Conservation (phyloP, 1,140 invertebrate species). For the Drosophila murphyi region DNA sequence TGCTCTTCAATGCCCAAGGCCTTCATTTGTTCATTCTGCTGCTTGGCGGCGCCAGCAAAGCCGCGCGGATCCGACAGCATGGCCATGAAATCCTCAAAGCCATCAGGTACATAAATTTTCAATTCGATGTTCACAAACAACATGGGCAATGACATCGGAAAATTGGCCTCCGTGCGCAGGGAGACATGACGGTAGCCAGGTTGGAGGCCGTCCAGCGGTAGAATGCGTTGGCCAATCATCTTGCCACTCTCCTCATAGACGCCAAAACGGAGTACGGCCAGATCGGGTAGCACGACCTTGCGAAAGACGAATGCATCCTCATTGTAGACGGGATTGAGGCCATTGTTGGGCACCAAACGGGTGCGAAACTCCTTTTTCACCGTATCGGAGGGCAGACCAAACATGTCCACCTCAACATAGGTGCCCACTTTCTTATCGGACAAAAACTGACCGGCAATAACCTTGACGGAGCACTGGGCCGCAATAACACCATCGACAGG, state of each 20-base stretch:
- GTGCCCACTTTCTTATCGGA: conserved; percentile 99
- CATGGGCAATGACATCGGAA: conserved; percentile 99
- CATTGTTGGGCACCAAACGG: conserved; percentile 97
- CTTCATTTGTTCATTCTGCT: conserved; percentile 95
- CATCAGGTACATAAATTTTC: conserved; percentile 99
- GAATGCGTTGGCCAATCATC: conserved; percentile 97
- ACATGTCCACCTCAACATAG: conserved; percentile 99
- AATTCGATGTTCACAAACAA: conserved; percentile 99
- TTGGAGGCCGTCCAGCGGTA: conserved; percentile 98
- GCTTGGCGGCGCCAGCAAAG: conserved; percentile 94
- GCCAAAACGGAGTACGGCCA: conserved; percentile 98
- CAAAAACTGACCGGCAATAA: conserved; percentile 99
- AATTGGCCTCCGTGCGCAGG: conserved; percentile 98
- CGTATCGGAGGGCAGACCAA: conserved; percentile 99
- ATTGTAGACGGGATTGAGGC: conserved; percentile 98
- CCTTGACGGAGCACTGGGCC: conserved; percentile 98
- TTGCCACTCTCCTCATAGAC: conserved; percentile 99
- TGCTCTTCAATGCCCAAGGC: conserved; percentile 96
- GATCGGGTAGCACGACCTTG: conserved; percentile 98
- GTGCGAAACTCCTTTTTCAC: conserved; percentile 99
- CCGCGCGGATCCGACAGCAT: conserved; percentile 97
- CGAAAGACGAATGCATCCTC: conserved; percentile 99
- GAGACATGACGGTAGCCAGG: conserved; percentile 99
- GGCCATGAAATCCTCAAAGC: conserved; percentile 99
- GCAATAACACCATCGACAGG: conserved; percentile 99